phyloP scores from a whole-genome alignment of 1,140 invertebrate species.

The Nymphalis io region DNA sequence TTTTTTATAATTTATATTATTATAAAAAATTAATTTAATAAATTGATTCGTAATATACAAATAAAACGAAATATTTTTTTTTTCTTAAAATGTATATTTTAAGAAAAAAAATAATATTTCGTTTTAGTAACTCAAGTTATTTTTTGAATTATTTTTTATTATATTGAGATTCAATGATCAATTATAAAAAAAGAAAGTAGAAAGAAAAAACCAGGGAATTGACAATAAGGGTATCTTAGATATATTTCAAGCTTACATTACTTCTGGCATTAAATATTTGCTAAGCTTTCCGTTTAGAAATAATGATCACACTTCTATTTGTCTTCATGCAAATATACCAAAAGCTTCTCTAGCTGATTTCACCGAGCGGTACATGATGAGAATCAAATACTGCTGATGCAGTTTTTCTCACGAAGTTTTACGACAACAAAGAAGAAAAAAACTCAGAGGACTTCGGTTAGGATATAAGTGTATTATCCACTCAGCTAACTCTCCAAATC shows the following conservation, averaged over 20 bases:
- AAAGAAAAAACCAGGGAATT: slow-evolving; percentile 50
- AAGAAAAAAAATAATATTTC: background rate
- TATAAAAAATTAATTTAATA: no score
- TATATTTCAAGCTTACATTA: slow-evolving; percentile 16
- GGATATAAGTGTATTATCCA: no score
- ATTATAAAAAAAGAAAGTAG: slow-evolving; percentile 15
- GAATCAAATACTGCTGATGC: no score
- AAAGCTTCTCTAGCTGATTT: no score
- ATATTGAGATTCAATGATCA: slow-evolving; percentile 23
- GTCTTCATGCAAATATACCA: background rate
- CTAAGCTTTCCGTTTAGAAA: background rate
- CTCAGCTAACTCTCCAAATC: no score
- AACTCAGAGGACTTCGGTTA: no score
- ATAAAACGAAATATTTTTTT: no score
- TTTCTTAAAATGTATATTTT: no score
- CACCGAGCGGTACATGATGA: no score
- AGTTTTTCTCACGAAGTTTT: no score
- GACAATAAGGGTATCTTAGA: slow-evolving; percentile 55
- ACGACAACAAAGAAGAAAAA: no score
- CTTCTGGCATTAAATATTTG: slow-evolving; percentile 15
- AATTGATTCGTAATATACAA: no score
- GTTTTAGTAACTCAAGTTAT: background rate
- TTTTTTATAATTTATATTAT: background rate
- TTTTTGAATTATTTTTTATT: background rate
- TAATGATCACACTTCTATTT: background rate